A percentile compares a stretch with the other conserved stretches of the same genome.
Evolutionary conservation across 2,113 vertebrate genomes (phyloP).

Genomic region (Lagopus leucura): DNA sequence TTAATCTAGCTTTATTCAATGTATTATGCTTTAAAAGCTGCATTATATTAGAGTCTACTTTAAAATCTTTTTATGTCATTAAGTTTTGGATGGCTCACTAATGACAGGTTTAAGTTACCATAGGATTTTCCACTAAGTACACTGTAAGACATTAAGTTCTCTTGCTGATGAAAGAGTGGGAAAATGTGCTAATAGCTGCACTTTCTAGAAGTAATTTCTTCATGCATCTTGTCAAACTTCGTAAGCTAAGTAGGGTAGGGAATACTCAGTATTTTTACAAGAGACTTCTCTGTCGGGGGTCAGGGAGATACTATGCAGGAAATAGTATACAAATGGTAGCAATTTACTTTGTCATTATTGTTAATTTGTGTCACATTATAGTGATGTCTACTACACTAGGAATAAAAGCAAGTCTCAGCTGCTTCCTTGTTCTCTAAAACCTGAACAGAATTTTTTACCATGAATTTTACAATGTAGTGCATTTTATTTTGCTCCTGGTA

Average conservation of each 20-base stretch:
- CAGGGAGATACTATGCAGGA: not conserved
- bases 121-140: not conserved
- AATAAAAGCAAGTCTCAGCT: not conserved
- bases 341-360: not conserved
- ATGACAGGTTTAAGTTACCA: not conserved
- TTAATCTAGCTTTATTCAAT: not conserved
- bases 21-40: not conserved
- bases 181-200: not conserved
- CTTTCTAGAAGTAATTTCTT: constrained; percentile 40
- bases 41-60: not conserved
- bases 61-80: constrained; percentile 22
- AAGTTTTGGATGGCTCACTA: not conserved
- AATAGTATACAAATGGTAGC: constrained; percentile 6
- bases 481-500: not conserved
- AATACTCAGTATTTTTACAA: not conserved
- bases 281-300: not conserved
- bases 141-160: constrained; percentile 22
- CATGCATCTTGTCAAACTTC: not conserved
- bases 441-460: not conserved
- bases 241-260: not conserved
- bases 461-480: not conserved
- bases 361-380: not conserved
- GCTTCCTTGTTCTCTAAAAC: not conserved
- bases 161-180: not conserved
- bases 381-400: not conserved